Base-by-base conservation (phyloP, 1,140 invertebrate genomes). In the Drosophila elegans region DNA sequence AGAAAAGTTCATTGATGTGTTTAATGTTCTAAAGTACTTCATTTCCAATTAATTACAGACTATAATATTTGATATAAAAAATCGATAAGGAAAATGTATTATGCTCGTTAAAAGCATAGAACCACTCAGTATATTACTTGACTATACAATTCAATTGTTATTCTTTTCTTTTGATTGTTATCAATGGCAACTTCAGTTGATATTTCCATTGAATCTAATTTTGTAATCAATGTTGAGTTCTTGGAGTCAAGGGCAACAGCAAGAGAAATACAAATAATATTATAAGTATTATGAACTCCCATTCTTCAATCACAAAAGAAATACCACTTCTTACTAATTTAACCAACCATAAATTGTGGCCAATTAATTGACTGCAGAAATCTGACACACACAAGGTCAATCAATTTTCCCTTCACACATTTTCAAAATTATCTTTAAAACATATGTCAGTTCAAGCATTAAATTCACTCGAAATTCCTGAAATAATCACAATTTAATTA, bases 401-500 rank as follows among this genome's bases (percentile, higher is more conserved):
- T 48, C 1, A 10, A 34, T 6, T 34, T 36, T 42, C 42, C 64
- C 67, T 71, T 71, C 34, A 44, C 36, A 32, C n/a, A 34, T 34
- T 16, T 11, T 41, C 16, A 32, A 66, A 36, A 38, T 42, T 44
- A 36, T 25, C 21, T 11, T n/a, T 69, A 27, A 68, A 32, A 46
- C 66, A 69, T 38, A 32, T 56, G 42, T 69, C 51, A 12, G 44
- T n/a, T 45, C 44, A 29, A 51, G 46, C 62, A 66, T 68, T 38
- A 68, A 66, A 66, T 68, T 45, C 61, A 68, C 66, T 57, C 6
- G 29, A 71, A 57, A 56, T 71, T 68, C 51, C 29, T 48, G 42
- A 36, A 56, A 56, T 49, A 71, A 72, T 72, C 68, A 36, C 44
- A 48, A 56, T 71, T 72, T 72, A 72, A 72, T 72, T 72, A 57